Evolutionary conservation across 2,888 invertebrate genomes (phyloP), one percentile per base, ranked within the genome.

Genomic region (Drosophila greeni): DNA sequence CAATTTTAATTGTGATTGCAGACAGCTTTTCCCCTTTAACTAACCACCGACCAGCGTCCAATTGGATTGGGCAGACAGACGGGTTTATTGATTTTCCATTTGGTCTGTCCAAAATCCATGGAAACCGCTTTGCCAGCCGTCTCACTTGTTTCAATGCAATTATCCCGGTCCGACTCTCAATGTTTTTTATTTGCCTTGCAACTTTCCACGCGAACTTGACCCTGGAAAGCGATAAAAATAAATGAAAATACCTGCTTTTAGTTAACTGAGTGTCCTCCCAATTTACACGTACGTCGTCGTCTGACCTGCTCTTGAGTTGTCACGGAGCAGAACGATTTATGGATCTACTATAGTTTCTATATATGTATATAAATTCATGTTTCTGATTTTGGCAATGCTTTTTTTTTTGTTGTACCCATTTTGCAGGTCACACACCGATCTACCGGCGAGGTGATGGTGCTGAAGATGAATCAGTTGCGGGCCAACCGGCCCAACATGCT

Each of bases 401-500:
- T 37, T 39, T 23, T 57, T 60, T 57, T 37, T 45, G 14, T 31
- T 31, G n/a, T 40, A 60, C 6, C 40, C 20, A 18, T 68, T 75
- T 92, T 92, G 43, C 91, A 96, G 96, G 97, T 97, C 88, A 96
- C 95, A 74, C 97, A 98, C 90, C 94, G 94, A 88, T 94, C 94
- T 78, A 96, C 97, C 58, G 95, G 95, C 83, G 94, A 97, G 88
- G 95, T 97, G 87, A 98, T 98, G 97, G 98, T 97, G 89, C 93
- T 98, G 86, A 98, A 98, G 90, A 97, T 96, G 95, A 96, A 98
- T 91, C 94, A 96, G 90, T 93, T 96, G 87, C 92, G 95, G 72
- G 96, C 97, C 82, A 97, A 98, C 91, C 92, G 97, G 86, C 95
- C 96, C 82, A 97, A 96, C 91, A 98, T 98, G 95, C 92, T 98